Evolutionary conservation across 2,113 vertebrate genomes (phyloP), one percentile per base, ranked within the genome.

Genomic region (Malaclemys terrapin): DNA sequence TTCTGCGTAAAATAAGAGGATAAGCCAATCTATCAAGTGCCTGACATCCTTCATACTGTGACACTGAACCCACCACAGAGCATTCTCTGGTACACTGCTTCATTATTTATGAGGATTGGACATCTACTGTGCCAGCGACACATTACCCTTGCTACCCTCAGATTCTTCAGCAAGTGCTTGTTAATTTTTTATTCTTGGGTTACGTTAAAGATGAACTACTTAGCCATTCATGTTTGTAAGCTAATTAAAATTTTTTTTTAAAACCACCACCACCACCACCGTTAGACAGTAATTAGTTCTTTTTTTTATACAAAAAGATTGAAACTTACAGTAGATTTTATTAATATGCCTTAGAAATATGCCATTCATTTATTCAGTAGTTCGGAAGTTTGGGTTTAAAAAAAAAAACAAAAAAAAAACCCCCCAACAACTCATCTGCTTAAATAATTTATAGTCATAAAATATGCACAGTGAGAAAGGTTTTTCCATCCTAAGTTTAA

Each of bases 41-140:
- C 56, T 81, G n/a, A 91, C 89, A 95, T 75, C 8, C 85, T 93
- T 87, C 65, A 92, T 54, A 93, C 89, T 8, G 22, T 0, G 3
- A 90, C 11, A n/a, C 79, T 93, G 79, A 96, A 87, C 65, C 76
- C n/a, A 80, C 75, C 83, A 80, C 85, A 96, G 84, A 94, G 75
- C 90, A 86, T 95, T 86, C 85, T 69, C 11, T 25, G 53, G 83
- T 87, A 56, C 3, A 50, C 14, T 80, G 35, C 42, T 98, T 75
- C 82, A 98, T 98, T 98, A 98, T 98, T 98, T 91, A 98, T 96
- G 87, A 59, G 42, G 42, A 92, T 80, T 83, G 72, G 56, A 85
- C 83, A 89, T 89, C 88, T 88, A 80, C 87, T 83, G 59, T 38
- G 45, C 78, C 81, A 89, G 92, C 78, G 92, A 94, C 80, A 96